phyloP scores from a whole-genome alignment of 92 coral and sea anemone species.

The Epizoanthus scotinus region DNA sequence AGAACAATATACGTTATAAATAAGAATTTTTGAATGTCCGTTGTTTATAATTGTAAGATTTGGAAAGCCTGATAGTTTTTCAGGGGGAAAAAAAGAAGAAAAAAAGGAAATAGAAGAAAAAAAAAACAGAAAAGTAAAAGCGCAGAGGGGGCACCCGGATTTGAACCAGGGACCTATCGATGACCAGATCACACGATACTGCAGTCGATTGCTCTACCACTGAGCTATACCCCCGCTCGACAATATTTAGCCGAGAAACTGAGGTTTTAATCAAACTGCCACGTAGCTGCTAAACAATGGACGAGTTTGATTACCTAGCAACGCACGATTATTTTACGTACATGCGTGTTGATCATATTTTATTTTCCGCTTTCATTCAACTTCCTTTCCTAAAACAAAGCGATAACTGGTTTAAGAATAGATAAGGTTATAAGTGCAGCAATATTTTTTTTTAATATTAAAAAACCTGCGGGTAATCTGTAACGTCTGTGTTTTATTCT shows the following conservation, averaged over 20 bases:
- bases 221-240: slow-evolving; percentile 60
- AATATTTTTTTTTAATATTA: too few relatives aligned
- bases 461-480: too few relatives aligned
- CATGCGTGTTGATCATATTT: too few relatives aligned
- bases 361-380: too few relatives aligned
- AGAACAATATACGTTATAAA: too few relatives aligned
- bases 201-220: slow-evolving; percentile 79
- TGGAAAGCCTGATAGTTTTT: neutral
- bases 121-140: neutral
- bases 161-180: slow-evolving; percentile 58
- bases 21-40: too few relatives aligned
- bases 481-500: too few relatives aligned
- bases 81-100: neutral
- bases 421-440: too few relatives aligned
- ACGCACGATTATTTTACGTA: neutral
- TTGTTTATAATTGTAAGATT: too few relatives aligned
- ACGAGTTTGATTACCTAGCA: neutral
- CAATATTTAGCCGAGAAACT: neutral
- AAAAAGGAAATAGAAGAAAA: neutral
- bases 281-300: neutral
- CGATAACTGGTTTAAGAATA: too few relatives aligned
- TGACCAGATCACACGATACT: slow-evolving; percentile 22
- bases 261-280: slow-evolving; percentile 6
- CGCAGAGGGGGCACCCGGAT: slow-evolving; percentile 51
- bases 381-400: too few relatives aligned